Base-by-base conservation (phyloP, 1,140 invertebrate genomes). In the Ceratoteleas bidentatus region DNA sequence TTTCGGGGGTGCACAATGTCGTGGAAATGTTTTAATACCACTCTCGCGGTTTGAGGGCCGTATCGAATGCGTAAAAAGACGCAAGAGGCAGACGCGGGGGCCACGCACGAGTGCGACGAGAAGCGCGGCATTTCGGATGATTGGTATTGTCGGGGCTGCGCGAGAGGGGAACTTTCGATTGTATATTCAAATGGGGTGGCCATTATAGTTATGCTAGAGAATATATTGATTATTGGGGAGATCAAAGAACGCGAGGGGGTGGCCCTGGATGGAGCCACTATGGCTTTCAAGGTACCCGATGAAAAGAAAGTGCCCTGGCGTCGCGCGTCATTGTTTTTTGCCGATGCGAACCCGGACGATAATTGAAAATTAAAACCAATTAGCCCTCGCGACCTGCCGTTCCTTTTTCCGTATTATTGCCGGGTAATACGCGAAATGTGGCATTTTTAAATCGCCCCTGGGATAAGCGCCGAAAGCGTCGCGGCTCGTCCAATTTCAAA, bases 221-320 rank as follows among this genome's bases (percentile, higher is more conserved):
- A 91, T 91, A 91, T 91, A 91, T 91, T 91, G 90, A 91, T 91
- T 91, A 91, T 90, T 90, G 90, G 88, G 89, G 88, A 87, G 89
- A 91, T 91, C 89, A 91, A 91, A 91, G 88, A 85, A 86, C 87
- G 24, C 24, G 24, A 87, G 88, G 88, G 86, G 70, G 56, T 24
- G 24, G 24, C 24, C 24, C 73, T 77, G 81, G 75, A 86, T 85
- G 85, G 88, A 85, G 87, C 85, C 81, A 85, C 84, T 85, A 77
- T 64, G 83, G 84, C 60, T 83, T 76, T 74, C 24, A 84, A 85
- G 84, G 85, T 88, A 85, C 83, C 53, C 53, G 50, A 70, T 72
- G 65, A 70, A 75, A 72, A 66, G 84, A 88, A 87, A 87, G 54
- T 86, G 85, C 78, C 85, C 62, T 82, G 86, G 77, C 83, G 82